A percentile compares a stretch with the other conserved stretches of the same genome.
These are phyloP conservation scores for Stomatorhinus ivindoensis DNA, from an alignment of 2,113 vertebrate species.

Conservation along the genomic window DNA sequence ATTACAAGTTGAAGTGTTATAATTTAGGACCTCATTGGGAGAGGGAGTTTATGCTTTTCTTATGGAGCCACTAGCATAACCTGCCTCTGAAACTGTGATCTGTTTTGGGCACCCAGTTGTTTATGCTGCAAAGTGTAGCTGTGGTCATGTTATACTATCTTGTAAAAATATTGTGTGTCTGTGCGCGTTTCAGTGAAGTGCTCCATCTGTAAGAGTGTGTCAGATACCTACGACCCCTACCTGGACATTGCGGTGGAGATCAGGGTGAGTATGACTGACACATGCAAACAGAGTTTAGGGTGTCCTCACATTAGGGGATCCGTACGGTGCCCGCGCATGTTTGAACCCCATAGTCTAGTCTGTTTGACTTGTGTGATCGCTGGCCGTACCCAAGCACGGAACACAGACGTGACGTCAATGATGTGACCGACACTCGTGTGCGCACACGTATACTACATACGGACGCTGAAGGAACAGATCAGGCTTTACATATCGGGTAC, in stretches of 20 bases:
- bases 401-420: too few species aligned
- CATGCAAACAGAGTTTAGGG: neutral
- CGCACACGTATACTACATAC: neutral
- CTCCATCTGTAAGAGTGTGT: slow-evolving; percentile 82
- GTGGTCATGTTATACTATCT: neutral
- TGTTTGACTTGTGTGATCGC: too few species aligned
- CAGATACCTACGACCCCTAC: slow-evolving; percentile 88
- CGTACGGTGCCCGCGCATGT: neutral
- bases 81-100: neutral
- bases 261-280: slow-evolving; percentile 57
- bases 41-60: neutral
- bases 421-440: neutral
- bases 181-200: slow-evolving; percentile 75
- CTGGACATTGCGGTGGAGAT: slow-evolving; percentile 90
- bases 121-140: neutral
- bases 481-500: neutral
- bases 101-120: neutral
- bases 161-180: neutral
- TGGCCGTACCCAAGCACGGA: too few species aligned
- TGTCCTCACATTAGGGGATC: neutral
- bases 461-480: neutral
- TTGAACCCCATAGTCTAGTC: neutral
- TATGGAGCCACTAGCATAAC: neutral
- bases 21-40: neutral
- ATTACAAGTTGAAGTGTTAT: neutral